phyloP scores from a whole-genome alignment of 2,113 vertebrate species.

The Oxygymnocypris stewartii region DNA sequence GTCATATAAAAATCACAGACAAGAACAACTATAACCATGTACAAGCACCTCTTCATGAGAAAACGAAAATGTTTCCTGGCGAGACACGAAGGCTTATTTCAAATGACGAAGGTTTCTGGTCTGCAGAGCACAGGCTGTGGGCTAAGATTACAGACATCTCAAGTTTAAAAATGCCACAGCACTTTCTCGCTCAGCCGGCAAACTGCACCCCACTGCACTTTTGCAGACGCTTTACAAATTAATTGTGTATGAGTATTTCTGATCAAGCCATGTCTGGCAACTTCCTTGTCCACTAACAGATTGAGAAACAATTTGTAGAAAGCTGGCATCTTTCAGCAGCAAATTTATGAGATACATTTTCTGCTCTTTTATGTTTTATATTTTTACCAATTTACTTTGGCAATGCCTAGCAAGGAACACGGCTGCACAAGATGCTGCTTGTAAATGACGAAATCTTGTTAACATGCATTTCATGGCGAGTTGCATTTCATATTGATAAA shows the following conservation, averaged over 20 bases:
- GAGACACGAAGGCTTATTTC: constrained; percentile 63
- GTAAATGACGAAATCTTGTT: constrained; percentile 50
- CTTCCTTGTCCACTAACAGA: constrained; percentile 47
- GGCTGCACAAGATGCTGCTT: constrained; percentile 43
- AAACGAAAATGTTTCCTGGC: constrained; percentile 72
- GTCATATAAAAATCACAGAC: background rate
- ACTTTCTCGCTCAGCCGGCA: constrained; percentile 56
- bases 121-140: constrained; percentile 63
- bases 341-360: constrained; percentile 52
- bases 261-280: constrained; percentile 47
- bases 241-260: constrained; percentile 49
- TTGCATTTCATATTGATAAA: constrained; percentile 6
- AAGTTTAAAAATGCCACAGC: constrained; percentile 71
- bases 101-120: constrained; percentile 63
- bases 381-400: constrained; percentile 59
- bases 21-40: constrained; percentile 34
- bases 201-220: constrained; percentile 70
- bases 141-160: constrained; percentile 73
- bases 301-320: constrained; percentile 34
- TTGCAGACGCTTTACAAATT: constrained; percentile 64
- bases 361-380: constrained; percentile 56
- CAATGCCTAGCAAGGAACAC: constrained; percentile 40
- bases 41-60: constrained; percentile 47
- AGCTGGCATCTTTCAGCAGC: constrained; percentile 52
- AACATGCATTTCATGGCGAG: constrained; percentile 42